Evolutionary conservation across 2,113 vertebrate genomes (phyloP), one percentile per base, ranked within the genome.

Genomic region (Callocephalon fimbriatum): DNA sequence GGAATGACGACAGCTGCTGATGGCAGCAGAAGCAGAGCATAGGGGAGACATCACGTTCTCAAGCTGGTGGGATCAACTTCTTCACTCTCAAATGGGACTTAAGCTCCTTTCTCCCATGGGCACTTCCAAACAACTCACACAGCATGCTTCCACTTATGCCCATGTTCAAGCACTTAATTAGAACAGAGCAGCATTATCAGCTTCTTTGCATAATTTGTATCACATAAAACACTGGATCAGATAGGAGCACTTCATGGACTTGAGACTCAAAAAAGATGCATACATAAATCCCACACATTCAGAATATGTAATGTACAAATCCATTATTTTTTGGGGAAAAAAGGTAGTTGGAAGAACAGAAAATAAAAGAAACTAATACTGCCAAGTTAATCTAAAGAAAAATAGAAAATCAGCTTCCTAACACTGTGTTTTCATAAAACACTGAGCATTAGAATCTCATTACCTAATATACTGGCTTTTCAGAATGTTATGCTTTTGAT

Each of bases 191-290:
- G 61, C n/a, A 71, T 51, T 42, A 91, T 40, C 48, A 45, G 63
- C 53, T 79, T 40, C 65, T 90, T 37, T 66, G 74, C 66, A 79
- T 72, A 61, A 73, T 68, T 18, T 68, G 40, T 90, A 93, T 82
- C 27, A 48, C n/a, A 32, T 94, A 73, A 80, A 93, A 71, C 54
- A 42, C 6, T 44, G 29, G 32, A 91, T 86, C 50, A 83, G 75
- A 86, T 47, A 73, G 1, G 17, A 91, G 73, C 19, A 56, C 15
- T 79, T 89, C 29, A 42, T 1, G 10, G 44, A 40, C 50, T 22
- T 72, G 31, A 90, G 38, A 77, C 47, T 93, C 68, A 45, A 68
- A 77, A 88, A 38, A 50, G 27, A 23, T 15, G 37, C 3, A 16
- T 15, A 58, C 5, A 23, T 27, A 54, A 96, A 61, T 82, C 72